Evolutionary conservation across 2,113 vertebrate species (phyloP).

Genomic region (Nettapus auritus): DNA sequence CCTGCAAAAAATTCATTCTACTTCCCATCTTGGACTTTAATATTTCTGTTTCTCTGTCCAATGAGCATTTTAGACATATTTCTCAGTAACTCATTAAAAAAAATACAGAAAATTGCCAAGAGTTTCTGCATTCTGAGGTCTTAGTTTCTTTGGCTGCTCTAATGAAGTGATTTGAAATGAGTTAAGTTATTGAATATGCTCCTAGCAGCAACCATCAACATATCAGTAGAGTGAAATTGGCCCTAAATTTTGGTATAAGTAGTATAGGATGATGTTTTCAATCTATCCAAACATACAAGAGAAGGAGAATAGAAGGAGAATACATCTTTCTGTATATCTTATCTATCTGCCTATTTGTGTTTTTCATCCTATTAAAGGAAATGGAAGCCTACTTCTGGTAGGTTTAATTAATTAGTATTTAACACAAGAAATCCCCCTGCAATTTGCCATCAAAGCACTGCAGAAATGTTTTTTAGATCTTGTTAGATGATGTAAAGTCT

Average conservation of each 20-base stretch:
- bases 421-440: neutral
- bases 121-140: neutral
- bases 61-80: neutral
- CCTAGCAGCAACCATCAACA: neutral
- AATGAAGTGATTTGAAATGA: neutral
- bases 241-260: neutral
- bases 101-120: neutral
- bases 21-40: neutral
- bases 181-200: neutral
- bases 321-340: neutral
- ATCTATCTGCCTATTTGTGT: neutral
- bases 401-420: conserved; percentile 1
- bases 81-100: neutral
- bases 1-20: neutral
- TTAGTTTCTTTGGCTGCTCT: neutral
- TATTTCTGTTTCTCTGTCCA: neutral
- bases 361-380: neutral
- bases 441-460: neutral
- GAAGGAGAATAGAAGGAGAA: neutral
- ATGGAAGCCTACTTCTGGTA: neutral
- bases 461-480: conserved; percentile 4
- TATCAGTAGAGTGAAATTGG: neutral
- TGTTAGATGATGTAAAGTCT: neutral
- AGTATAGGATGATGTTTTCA: neutral
- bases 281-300: neutral